Evolutionary conservation across 2,113 vertebrate genomes (phyloP), one percentile per base, ranked within the genome.

Genomic region (Eptatretus burgeri): DNA sequence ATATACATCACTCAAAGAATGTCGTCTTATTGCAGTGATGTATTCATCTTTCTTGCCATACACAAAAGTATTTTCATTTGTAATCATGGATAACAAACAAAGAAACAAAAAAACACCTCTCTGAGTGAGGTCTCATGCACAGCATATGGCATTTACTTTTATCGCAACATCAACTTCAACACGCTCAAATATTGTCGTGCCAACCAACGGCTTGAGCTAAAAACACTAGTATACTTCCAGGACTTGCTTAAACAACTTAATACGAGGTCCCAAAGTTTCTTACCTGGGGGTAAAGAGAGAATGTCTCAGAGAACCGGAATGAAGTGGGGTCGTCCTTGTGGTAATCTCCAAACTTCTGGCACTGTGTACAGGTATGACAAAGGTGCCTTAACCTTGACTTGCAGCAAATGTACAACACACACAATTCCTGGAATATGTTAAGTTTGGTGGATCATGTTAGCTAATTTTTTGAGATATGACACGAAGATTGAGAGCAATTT

Each of bases 261-360:
- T 62, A 62, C 13, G n/a, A 62, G 10, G 13, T 62, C 56, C 56
- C 17, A 11, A 49, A 20, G 27, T 41, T 41, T 52, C 69, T 77
- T 77, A 94, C 89, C 85, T 96, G 89, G 68, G 89, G 88, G 73
- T 93, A 96, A 1, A 94, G 79, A 49, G 86, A 96, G 72, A 96
- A 85, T 8, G 86, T 81, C 71, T 94, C 88, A 1, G 89, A 91
- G 64, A 96, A 72, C 67, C 76, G 82, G 72, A 96, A 96, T 27
- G 89, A 94, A 18, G 74, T 76, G 0, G 85, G 81, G 70, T 96
- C 89, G 13, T 94, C 89, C 74, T 94, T 96, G 70, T 80, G 91
- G 75, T 86, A 96, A 62, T 96, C 87, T 66, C 89, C 89, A 70
- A 96, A 94, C 70, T 94, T 96, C 77, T 96, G 88, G 77, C 89